These are phyloP conservation scores for Eupithecia subfuscata DNA, from an alignment of 2,888 invertebrate species.

Conservation along the genomic window DNA sequence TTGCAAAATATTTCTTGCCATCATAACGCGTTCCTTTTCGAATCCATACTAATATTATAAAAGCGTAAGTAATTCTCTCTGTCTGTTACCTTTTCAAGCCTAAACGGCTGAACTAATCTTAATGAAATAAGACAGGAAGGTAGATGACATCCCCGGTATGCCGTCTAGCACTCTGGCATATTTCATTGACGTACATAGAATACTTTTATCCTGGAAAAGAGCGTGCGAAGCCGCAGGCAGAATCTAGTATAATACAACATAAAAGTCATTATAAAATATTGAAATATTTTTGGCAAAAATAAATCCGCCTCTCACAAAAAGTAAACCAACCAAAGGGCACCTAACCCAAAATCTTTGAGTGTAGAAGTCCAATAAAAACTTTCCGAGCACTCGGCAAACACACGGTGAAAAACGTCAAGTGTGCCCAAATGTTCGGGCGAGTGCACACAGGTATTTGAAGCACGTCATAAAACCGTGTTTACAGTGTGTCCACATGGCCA, in stretches of 20 bases:
- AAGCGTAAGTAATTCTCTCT: no score
- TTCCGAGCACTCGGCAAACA: constrained; percentile 29
- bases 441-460: constrained; percentile 45
- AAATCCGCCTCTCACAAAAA: constrained; percentile 12
- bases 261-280: background rate
- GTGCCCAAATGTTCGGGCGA: constrained; percentile 44
- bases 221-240: no score
- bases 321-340: constrained; percentile 15
- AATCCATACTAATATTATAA: no score
- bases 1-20: background rate
- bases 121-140: no score
- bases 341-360: constrained; percentile 20
- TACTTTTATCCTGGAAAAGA: no score
- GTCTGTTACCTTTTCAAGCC: no score
- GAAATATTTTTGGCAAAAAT: background rate
- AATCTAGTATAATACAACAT: background rate
- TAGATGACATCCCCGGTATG: no score
- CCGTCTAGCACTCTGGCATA: no score
- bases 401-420: constrained; percentile 36
- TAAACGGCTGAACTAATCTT: no score
- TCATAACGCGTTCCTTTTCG: no score
- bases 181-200: no score
- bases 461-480: constrained; percentile 51
- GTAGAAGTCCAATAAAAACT: constrained; percentile 39
- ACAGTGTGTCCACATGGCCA: constrained; percentile 45